phyloP scores from a whole-genome alignment of 2,888 invertebrate species.

The Pyralis farinalis region DNA sequence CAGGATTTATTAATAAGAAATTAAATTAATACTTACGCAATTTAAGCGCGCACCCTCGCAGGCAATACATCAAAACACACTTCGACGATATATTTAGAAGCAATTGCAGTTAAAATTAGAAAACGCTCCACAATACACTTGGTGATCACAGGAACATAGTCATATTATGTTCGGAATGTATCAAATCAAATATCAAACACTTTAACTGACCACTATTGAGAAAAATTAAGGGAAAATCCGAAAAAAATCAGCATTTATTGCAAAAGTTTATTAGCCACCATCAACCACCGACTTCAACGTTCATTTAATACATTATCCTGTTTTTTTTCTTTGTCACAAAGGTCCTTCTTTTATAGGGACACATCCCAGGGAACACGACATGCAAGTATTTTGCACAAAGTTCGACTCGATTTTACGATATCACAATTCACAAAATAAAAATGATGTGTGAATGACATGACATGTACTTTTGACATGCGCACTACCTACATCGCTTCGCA shows the following conservation, averaged over 20 bases:
- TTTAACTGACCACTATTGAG: slow-evolving; percentile 25
- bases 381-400: slow-evolving; percentile 56
- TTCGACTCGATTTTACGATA: slow-evolving; percentile 60
- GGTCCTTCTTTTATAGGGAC: slow-evolving; percentile 39
- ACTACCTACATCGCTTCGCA: slow-evolving; percentile 38
- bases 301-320: slow-evolving; percentile 39
- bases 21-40: slow-evolving; percentile 64
- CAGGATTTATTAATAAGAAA: slow-evolving; percentile 11
- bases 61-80: slow-evolving; percentile 58
- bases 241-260: slow-evolving; percentile 34
- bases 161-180: slow-evolving; percentile 49
- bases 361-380: slow-evolving; percentile 53
- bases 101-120: slow-evolving; percentile 68
- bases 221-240: slow-evolving; percentile 48
- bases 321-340: slow-evolving; percentile 37
- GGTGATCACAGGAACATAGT: slow-evolving; percentile 33
- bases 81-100: slow-evolving; percentile 58
- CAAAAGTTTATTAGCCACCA: slow-evolving; percentile 31
- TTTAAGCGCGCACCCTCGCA: slow-evolving; percentile 44
- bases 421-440: slow-evolving; percentile 71
- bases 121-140: slow-evolving; percentile 45
- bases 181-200: slow-evolving; percentile 35
- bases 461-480: slow-evolving; percentile 77
- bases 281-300: slow-evolving; percentile 32
- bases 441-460: slow-evolving; percentile 62